Base-by-base conservation (phyloP, 2,888 invertebrate species). In the Coenonympha arcania region DNA sequence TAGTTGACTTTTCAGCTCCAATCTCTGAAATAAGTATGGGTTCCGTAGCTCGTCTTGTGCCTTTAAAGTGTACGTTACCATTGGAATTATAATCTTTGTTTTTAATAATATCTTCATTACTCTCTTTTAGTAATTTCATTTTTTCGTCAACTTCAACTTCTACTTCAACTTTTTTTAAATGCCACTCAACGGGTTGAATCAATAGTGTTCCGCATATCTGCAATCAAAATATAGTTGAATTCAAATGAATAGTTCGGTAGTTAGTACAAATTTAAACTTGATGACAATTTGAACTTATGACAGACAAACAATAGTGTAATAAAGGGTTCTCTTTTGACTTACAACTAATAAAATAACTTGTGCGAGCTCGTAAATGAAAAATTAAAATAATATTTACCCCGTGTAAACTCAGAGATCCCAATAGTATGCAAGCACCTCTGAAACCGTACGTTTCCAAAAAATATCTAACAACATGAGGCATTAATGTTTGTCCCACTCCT, bases 401-500 rank as follows among this genome's bases (percentile, higher is more conserved):
- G 61, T 90, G 88, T 50, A 92, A 81, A 50, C 92, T 89, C 37
- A 92, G 65, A 4, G 80, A 82, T 6, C 90, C 89, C 63, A 93
- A 77, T 19, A 92, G 84, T 52, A 92, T 66, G 33, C 91, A 89
- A 0, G 93, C 89, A 26, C 88, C 88, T 58, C 79, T 85, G 68
- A 89, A 93, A 40, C 90, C 90, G 70, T 89, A 92, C 59, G 88
- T 79, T 57, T 89, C 89, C 55, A 92, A 71, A 40, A 92, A 87
- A 63, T 88, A 87, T 39, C 90, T 84, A 49, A 93, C 90, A 58
- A 92, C 79, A 65, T 91, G 91, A 2, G 93, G 93, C 88, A 93
- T 90, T 53, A 92, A 69, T 71, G 92, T 91, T 70, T 93, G 92
- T 2, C 93, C 93, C 19, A 92, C 74, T 52, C 93, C 92, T 56